phyloP scores from a whole-genome alignment of 2,797 vertebrate genomes.

The Microcaecilia unicolor region DNA sequence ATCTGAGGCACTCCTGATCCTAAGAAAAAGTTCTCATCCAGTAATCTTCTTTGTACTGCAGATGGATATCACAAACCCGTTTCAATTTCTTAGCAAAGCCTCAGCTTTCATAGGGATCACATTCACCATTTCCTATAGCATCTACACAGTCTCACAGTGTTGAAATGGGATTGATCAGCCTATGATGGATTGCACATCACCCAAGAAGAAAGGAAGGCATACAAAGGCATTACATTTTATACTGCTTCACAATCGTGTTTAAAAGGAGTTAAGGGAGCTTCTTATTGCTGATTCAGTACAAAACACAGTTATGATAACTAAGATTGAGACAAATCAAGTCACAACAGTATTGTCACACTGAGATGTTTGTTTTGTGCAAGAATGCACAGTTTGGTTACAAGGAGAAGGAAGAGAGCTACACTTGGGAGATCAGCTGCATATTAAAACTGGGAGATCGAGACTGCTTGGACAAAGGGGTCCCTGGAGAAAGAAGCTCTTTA shows the following conservation, averaged over 20 bases:
- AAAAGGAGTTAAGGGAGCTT: conserved; percentile 35
- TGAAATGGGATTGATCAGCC: conserved; percentile 66
- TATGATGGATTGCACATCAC: conserved; percentile 85
- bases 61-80: conserved; percentile 59
- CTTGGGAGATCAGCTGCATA: conserved; percentile 99
- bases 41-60: conserved; percentile 59
- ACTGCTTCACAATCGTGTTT: conserved; percentile 54
- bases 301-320: conserved; percentile 54
- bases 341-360: conserved; percentile 46
- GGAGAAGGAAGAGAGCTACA: conserved; percentile 53
- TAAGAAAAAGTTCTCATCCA: conserved; percentile 55
- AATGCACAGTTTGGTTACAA: conserved; percentile 49
- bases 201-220: conserved; percentile 68
- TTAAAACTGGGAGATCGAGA: conserved; percentile 97
- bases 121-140: conserved; percentile 54
- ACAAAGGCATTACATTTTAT: conserved; percentile 54
- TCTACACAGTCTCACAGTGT: conserved; percentile 62
- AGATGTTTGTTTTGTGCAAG: conserved; percentile 35
- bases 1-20: conserved; percentile 70
- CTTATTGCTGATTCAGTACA: conserved; percentile 88
- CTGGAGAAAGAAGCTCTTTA: conserved; percentile 78
- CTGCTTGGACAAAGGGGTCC: conserved; percentile 85
- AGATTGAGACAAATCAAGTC: conserved; percentile 44
- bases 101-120: conserved; percentile 62
- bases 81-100: conserved; percentile 52